These are phyloP conservation scores for Lycophotia porphyrea DNA, from an alignment of 2,888 invertebrate species.

Conservation along the genomic window DNA sequence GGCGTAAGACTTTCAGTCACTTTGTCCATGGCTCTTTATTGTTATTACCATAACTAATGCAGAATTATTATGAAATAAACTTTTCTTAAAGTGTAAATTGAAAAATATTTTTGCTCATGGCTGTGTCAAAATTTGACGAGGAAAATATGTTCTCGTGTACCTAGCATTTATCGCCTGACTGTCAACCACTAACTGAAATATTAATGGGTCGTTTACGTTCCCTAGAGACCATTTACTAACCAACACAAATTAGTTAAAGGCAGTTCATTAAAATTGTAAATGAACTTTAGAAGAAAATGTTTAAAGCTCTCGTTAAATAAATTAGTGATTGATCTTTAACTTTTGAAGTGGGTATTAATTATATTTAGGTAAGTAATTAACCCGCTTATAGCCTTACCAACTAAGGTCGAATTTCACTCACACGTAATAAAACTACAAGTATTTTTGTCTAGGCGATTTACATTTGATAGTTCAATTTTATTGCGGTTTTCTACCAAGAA, in stretches of 20 bases:
- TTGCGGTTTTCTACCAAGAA: not conserved
- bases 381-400: not conserved
- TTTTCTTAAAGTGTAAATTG: not conserved
- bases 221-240: constrained; percentile 8
- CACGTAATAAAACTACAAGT: not conserved
- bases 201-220: constrained; percentile 30
- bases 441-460: not conserved
- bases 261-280: constrained; percentile 27
- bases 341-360: constrained; percentile 3
- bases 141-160: constrained; percentile 5
- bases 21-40: not conserved
- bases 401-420: not conserved
- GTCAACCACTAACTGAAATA: constrained; percentile 42
- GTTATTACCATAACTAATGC: not conserved
- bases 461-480: not conserved
- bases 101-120: not conserved
- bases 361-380: constrained; percentile 1
- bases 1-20: not conserved
- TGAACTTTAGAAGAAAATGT: constrained; percentile 9
- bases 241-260: constrained; percentile 10
- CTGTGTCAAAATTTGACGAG: constrained; percentile 19
- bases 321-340: constrained; percentile 8
- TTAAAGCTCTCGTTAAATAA: constrained; percentile 5
- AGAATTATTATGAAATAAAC: not conserved
- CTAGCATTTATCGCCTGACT: constrained; percentile 1